Percentiles rank a stretch among this genome's conserved stretches.
Conservation (phyloP, 2,113 vertebrate genomes). For the Machaerirhynchus nigripectus region DNA sequence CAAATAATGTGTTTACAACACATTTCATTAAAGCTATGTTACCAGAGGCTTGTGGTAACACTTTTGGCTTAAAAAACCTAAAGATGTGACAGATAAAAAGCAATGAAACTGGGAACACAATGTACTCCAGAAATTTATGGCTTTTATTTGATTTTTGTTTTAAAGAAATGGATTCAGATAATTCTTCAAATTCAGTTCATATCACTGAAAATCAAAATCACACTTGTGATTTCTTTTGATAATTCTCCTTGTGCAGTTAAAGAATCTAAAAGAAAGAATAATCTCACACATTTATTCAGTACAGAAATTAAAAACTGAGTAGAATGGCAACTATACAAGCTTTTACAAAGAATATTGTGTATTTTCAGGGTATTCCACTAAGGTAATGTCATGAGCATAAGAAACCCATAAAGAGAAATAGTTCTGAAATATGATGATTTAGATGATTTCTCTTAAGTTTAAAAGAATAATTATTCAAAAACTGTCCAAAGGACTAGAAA, state of each 20-base stretch:
- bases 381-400: not conserved
- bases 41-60: not conserved
- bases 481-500: not conserved
- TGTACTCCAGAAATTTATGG: not conserved
- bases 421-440: not conserved
- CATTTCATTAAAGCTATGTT: not conserved
- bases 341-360: not conserved
- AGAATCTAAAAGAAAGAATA: not conserved
- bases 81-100: not conserved
- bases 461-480: not conserved
- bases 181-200: not conserved
- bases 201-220: not conserved
- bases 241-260: not conserved
- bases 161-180: not conserved
- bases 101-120: rapidly evolving
- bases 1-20: not conserved
- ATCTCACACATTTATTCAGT: not conserved
- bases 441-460: not conserved
- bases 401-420: not conserved
- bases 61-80: not conserved
- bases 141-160: not conserved
- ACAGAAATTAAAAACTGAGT: not conserved
- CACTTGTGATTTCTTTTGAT: rapidly evolving
- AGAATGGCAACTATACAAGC: not conserved
- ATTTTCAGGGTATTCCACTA: not conserved